These are phyloP conservation scores for Dermochelys coriacea DNA, from an alignment of 2,797 vertebrate genomes.

Conservation along the genomic window DNA sequence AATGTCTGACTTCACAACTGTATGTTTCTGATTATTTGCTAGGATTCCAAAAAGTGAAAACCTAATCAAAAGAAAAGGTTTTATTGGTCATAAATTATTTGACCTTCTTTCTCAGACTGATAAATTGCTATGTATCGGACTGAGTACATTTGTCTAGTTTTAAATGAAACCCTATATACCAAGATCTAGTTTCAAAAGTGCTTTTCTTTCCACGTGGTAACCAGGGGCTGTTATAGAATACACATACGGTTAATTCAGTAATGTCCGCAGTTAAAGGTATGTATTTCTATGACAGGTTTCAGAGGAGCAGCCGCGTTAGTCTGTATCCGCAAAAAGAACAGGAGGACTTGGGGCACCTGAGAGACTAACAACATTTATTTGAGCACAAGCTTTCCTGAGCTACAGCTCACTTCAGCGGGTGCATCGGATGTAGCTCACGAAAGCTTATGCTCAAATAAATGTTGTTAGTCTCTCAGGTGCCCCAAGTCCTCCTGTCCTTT, in stretches of 20 bases:
- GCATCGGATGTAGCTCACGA: too few relatives aligned
- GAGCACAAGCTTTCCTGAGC: too few relatives aligned
- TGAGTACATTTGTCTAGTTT: neutral
- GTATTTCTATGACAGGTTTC: too few relatives aligned
- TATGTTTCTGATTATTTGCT: neutral
- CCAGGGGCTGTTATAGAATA: neutral
- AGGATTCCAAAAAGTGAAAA: neutral
- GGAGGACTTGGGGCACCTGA: too few relatives aligned
- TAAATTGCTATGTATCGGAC: neutral
- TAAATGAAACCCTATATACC: neutral
- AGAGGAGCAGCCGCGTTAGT: too few relatives aligned
- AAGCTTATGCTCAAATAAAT: too few relatives aligned
- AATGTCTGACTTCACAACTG: neutral
- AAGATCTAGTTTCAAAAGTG: slow-evolving; percentile 8
- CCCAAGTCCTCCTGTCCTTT: too few relatives aligned
- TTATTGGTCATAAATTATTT: neutral
- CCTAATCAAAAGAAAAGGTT: neutral
- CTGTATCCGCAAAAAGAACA: too few relatives aligned
- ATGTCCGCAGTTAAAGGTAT: neutral
- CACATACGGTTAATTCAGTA: neutral
- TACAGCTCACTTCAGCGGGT: too few relatives aligned
- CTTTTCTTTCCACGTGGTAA: neutral
- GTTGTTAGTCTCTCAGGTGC: too few relatives aligned
- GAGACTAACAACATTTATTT: too few relatives aligned
- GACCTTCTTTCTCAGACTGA: neutral